phyloP scores from a whole-genome alignment of 2,797 vertebrate genomes.

The Onychomys leucogaster region DNA sequence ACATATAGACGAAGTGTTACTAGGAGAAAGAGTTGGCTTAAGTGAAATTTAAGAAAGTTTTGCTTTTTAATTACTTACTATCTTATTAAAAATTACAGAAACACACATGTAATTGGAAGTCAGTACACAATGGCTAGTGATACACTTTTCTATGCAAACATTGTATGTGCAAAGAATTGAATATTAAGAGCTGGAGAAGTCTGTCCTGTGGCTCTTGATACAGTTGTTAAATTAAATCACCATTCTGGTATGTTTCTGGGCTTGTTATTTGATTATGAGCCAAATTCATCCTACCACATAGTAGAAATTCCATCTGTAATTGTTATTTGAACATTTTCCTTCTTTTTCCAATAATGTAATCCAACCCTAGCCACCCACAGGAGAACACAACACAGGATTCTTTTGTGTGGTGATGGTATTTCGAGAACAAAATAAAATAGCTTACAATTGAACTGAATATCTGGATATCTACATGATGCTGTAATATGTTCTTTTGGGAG shows the following conservation, averaged over 20 bases:
- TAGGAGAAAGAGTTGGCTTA: constrained; percentile 21
- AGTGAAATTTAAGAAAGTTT: constrained; percentile 20
- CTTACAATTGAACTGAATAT: constrained; percentile 32
- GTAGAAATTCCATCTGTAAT: constrained; percentile 71
- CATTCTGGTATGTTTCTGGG: constrained; percentile 41
- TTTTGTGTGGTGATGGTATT: constrained; percentile 67
- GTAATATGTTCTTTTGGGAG: constrained; percentile 60
- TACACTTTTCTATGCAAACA: neutral
- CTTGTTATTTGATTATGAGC: constrained; percentile 60
- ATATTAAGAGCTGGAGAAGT: neutral
- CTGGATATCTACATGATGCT: constrained; percentile 29
- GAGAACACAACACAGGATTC: constrained; percentile 57
- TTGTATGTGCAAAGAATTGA: neutral
- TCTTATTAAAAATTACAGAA: constrained; percentile 20
- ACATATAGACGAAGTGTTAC: neutral
- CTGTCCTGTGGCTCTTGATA: neutral
- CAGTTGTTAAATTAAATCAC: constrained; percentile 41
- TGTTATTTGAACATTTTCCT: constrained; percentile 65
- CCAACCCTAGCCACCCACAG: constrained; percentile 58
- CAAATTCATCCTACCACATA: constrained; percentile 63
- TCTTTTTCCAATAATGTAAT: constrained; percentile 63
- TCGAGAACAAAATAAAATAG: constrained; percentile 61
- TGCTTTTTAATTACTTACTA: constrained; percentile 7
- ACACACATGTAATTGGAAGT: constrained; percentile 5
- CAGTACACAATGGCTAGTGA: neutral